Evolutionary conservation across 2,113 vertebrate species (phyloP), one percentile per base, ranked within the genome.

Genomic region (Camelus bactrianus): DNA sequence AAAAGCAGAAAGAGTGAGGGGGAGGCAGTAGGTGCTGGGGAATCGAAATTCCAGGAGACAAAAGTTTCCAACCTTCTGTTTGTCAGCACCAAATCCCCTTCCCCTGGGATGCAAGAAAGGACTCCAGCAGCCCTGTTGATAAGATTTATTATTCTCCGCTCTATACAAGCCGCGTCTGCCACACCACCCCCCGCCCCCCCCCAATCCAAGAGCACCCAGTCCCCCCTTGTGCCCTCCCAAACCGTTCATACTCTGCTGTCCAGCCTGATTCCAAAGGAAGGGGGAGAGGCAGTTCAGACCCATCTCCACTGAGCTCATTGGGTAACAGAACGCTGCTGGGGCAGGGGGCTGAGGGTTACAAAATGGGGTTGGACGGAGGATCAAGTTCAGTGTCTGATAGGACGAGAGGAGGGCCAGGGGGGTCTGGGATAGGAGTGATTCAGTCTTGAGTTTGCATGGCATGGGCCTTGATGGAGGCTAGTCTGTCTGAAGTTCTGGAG

Each of bases 91-190:
- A 42, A 46, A 16, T 5, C 56, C 80, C n/a, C 15, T 28, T 12
- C 28, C 54, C n/a, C 56, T 38, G 26, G 35, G 65, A 13, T 0
- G 35, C 30, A 73, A 94, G 77, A 42, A 97, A 19, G 76, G 50
- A 93, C 77, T 46, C 42, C 15, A 17, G 11, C 3, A 2, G 46
- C 84, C 94, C 84, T 72, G 91, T 88, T 81, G 85, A 75, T 86
- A 94, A 75, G 60, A 67, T 97, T 98, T 98, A 98, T 98, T 98
- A 38, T 93, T 96, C 93, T 98, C 97, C 79, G 96, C 97, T 98
- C 89, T 97, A 87, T 98, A 98, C 97, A 98, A 98, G 97, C 94
- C 69, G 52, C 91, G 95, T 97, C 95, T 76, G 77, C 92, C 64
- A 30, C 62, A 95, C 85, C 13, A 1, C 86, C 90, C 92, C 96